phyloP scores from a whole-genome alignment of 1,140 invertebrate species.

The Papilio aristodemus region DNA sequence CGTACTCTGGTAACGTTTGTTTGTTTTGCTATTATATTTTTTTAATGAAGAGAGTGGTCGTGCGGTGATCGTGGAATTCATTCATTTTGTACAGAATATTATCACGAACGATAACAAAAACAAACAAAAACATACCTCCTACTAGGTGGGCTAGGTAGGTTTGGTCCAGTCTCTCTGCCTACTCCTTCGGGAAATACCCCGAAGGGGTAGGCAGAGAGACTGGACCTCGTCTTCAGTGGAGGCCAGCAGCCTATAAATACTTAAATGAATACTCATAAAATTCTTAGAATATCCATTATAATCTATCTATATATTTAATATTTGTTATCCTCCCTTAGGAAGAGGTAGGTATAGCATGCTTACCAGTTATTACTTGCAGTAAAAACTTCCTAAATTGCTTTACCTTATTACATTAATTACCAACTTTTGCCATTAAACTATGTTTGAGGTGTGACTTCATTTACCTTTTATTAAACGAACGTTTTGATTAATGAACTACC shows the following conservation, averaged over 20 bases:
- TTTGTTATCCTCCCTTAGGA: neutral
- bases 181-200: too few relatives aligned
- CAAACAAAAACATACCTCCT: too few relatives aligned
- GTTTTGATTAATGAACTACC: neutral
- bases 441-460: neutral
- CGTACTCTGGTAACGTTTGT: neutral
- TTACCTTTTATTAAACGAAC: conserved; percentile 10
- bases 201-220: too few relatives aligned
- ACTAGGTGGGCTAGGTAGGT: too few relatives aligned
- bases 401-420: conserved; percentile 6
- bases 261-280: too few relatives aligned
- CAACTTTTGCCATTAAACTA: conserved; percentile 8
- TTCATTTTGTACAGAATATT: neutral
- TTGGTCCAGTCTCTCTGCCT: too few relatives aligned
- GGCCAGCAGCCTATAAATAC: too few relatives aligned
- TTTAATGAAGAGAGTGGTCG: neutral
- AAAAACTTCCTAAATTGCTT: neutral
- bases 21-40: conserved; percentile 8
- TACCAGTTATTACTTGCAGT: neutral
- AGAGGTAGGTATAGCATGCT: neutral
- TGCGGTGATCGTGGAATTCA: neutral
- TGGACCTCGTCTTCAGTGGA: too few relatives aligned
- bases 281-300: too few relatives aligned
- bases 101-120: neutral
- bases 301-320: too few relatives aligned